These are phyloP conservation scores for Megalops cyprinoides DNA, from an alignment of 2,797 vertebrate species.

Conservation along the genomic window DNA sequence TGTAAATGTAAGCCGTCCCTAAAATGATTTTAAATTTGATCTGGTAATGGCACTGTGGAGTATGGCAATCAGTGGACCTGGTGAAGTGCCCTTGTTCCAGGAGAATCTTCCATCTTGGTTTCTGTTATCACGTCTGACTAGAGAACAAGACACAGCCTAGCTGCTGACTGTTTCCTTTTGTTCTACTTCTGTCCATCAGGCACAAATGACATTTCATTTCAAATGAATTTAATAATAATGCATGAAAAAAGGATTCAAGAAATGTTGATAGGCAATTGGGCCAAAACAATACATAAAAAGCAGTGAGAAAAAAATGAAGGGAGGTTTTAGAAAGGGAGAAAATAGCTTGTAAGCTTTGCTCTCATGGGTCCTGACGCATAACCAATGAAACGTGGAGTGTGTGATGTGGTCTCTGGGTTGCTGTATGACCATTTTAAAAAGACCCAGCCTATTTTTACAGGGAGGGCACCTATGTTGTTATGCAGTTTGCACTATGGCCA, in stretches of 20 bases:
- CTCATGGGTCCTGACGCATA: conserved; percentile 70
- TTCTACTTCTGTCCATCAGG: conserved; percentile 49
- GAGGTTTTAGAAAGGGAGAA: conserved; percentile 51
- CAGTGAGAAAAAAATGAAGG: conserved; percentile 32
- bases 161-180: conserved; percentile 39
- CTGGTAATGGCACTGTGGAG: neutral
- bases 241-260: conserved; percentile 47
- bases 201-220: conserved; percentile 64
- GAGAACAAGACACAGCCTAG: conserved; percentile 19
- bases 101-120: neutral
- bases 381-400: conserved; percentile 68
- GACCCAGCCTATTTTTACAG: conserved; percentile 79
- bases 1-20: too few relatives aligned
- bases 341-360: conserved; percentile 70
- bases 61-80: neutral
- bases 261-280: conserved; percentile 66
- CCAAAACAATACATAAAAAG: conserved; percentile 58
- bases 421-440: conserved; percentile 60
- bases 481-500: conserved; percentile 58
- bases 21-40: neutral
- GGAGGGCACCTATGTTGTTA: conserved; percentile 77
- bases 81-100: conserved; percentile 14
- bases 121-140: neutral
- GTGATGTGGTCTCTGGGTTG: conserved; percentile 65
- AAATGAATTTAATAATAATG: conserved; percentile 62